Conservation (phyloP, 1,140 invertebrate genomes). For the Anadara kagoshimensis region DNA sequence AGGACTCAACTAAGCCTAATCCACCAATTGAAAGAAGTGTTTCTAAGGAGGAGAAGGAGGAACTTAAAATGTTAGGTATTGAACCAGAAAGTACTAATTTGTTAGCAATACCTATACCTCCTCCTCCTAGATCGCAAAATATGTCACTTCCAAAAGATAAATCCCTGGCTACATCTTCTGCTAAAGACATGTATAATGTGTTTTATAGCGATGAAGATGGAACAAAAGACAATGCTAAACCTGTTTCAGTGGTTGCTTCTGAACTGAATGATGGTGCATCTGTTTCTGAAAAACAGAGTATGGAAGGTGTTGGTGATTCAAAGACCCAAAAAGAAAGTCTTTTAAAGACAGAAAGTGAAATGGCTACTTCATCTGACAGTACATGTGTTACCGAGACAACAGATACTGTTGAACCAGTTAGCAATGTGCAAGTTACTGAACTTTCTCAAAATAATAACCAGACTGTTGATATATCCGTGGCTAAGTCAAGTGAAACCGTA, state of each 20-base stretch:
- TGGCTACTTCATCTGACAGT: no score
- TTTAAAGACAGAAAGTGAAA: no score
- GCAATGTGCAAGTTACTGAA: no score
- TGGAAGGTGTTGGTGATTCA: not conserved
- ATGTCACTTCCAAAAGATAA: constrained; percentile 32
- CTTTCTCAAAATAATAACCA: no score
- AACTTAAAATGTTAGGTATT: constrained; percentile 57
- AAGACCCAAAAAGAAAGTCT: no score
- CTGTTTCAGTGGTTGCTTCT: not conserved
- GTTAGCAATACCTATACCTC: constrained; percentile 41
- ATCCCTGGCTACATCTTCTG: not conserved
- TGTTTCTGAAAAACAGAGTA: not conserved
- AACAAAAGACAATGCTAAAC: not conserved
- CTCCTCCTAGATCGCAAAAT: constrained; percentile 52
- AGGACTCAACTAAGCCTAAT: constrained; percentile 7
- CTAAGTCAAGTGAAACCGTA: no score
- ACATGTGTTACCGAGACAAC: no score
- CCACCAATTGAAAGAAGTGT: not conserved
- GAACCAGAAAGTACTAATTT: constrained; percentile 37
- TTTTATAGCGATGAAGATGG: constrained; percentile 1
- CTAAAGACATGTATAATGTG: constrained; percentile 12
- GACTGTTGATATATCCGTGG: no score
- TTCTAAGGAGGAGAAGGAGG: constrained; percentile 32
- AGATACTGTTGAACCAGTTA: no score
- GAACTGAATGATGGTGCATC: not conserved